These are phyloP conservation scores for Nycticebus coucang DNA, from an alignment of 2,113 vertebrate genomes.

Conservation along the genomic window DNA sequence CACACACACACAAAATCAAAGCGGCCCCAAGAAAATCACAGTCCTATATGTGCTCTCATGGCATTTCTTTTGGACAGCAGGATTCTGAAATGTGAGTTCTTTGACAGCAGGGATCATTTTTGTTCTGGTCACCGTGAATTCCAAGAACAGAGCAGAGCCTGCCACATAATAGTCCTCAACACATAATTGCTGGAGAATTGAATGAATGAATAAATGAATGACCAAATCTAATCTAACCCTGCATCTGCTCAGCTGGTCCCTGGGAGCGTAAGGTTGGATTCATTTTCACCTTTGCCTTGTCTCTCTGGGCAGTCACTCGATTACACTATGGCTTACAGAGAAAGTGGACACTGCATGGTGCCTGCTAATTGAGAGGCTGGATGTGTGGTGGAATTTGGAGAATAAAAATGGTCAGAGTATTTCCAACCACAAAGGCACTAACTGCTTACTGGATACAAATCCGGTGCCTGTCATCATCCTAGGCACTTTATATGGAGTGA, in stretches of 20 bases:
- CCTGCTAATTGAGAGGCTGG: not conserved
- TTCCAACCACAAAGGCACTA: not conserved
- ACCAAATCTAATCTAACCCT: not conserved
- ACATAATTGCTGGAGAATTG: not conserved
- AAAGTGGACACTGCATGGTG: not conserved
- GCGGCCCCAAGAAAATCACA: not conserved
- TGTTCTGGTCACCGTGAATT: not conserved
- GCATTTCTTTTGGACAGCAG: not conserved
- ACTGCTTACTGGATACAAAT: not conserved
- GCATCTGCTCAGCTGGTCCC: not conserved
- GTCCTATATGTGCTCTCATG: rapidly evolving
- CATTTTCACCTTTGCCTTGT: not conserved
- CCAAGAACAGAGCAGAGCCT: not conserved
- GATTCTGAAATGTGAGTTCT: not conserved
- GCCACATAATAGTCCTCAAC: not conserved
- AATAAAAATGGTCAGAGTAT: not conserved
- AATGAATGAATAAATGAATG: not conserved
- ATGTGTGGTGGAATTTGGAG: not conserved
- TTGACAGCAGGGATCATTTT: not conserved
- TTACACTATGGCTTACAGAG: not conserved
- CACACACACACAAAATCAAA: not conserved
- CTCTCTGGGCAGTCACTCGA: not conserved
- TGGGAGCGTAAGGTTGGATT: not conserved
- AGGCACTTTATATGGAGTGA: not conserved
- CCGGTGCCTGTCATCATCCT: not conserved